Percentiles rank a stretch among this genome's conserved stretches.
phyloP scores from a whole-genome alignment of 1,140 invertebrate genomes.

The Diorhabda elongata region DNA sequence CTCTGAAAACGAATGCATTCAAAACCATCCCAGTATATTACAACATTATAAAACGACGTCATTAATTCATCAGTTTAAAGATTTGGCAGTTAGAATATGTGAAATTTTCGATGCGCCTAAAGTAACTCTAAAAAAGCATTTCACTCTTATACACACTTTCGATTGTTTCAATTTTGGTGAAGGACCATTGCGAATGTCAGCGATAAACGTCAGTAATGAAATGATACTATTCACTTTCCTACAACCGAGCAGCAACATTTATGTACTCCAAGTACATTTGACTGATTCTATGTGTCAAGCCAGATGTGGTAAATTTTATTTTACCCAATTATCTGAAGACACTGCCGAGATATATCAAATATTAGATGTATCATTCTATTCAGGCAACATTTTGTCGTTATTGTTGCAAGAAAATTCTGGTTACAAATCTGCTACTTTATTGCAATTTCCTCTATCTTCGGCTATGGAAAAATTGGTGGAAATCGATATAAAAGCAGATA shows the following conservation, averaged over 20 bases:
- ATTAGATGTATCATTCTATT: slow-evolving; percentile 78
- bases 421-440: slow-evolving; percentile 55
- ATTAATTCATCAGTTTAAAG: slow-evolving; percentile 75
- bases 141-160: slow-evolving; percentile 52
- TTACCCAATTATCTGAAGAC: slow-evolving; percentile 22
- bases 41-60: slow-evolving; percentile 73
- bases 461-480: slow-evolving; percentile 49
- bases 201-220: slow-evolving; percentile 41
- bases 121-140: slow-evolving; percentile 52
- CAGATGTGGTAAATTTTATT: slow-evolving; percentile 34
- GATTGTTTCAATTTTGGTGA: slow-evolving; percentile 47
- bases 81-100: slow-evolving; percentile 63
- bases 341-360: slow-evolving; percentile 46
- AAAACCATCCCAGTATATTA: slow-evolving; percentile 67
- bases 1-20: slow-evolving; percentile 65
- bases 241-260: slow-evolving; percentile 25
- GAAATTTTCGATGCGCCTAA: slow-evolving; percentile 68
- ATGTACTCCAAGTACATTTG: slow-evolving; percentile 26
- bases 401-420: slow-evolving; percentile 59
- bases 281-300: slow-evolving; percentile 13
- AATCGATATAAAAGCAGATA: slow-evolving; percentile 50
- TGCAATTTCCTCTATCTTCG: slow-evolving; percentile 61
- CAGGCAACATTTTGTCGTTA: slow-evolving; percentile 70
- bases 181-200: slow-evolving; percentile 45
- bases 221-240: slow-evolving; percentile 39